Conservation (phyloP, 2,888 invertebrate species). For the Augiades crinisus region DNA sequence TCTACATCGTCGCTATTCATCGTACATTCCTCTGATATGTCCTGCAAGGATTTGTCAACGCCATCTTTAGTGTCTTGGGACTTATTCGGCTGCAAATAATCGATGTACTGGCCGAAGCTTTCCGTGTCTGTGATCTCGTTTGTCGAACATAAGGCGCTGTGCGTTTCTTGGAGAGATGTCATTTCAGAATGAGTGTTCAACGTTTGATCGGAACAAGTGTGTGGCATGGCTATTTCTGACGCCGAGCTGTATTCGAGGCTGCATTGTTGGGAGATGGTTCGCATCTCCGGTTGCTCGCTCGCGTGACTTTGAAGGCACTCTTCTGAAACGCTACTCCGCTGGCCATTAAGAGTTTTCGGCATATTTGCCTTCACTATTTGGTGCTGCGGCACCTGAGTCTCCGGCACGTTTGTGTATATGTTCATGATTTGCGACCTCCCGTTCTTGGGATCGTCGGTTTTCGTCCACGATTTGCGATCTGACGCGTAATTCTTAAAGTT, state of each 20-base stretch:
- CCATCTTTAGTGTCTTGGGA: constrained; percentile 55
- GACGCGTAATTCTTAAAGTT: constrained; percentile 67
- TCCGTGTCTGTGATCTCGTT: constrained; percentile 77
- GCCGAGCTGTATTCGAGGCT: constrained; percentile 86
- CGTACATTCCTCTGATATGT: constrained; percentile 73
- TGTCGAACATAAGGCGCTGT: constrained; percentile 72
- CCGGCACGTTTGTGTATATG: constrained; percentile 84
- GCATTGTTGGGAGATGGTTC: constrained; percentile 86
- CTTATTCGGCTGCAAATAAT: constrained; percentile 64
- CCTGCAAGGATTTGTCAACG: constrained; percentile 67
- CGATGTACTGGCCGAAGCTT: constrained; percentile 76
- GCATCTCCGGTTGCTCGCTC: constrained; percentile 73
- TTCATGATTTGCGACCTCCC: constrained; percentile 75
- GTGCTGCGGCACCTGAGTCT: constrained; percentile 82
- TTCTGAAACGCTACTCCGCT: constrained; percentile 67
- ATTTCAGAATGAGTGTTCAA: constrained; percentile 74
- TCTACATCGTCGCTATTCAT: constrained; percentile 72
- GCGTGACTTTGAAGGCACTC: constrained; percentile 71
- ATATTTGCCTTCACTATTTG: constrained; percentile 70
- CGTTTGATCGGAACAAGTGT: constrained; percentile 76
- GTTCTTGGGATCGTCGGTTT: constrained; percentile 58
- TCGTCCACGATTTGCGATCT: constrained; percentile 65
- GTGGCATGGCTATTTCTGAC: constrained; percentile 75
- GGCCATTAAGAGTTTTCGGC: constrained; percentile 55
- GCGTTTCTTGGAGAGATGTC: constrained; percentile 72